Evolutionary conservation across 2,797 vertebrate genomes (phyloP).

Genomic region (Rallus crepitans): DNA sequence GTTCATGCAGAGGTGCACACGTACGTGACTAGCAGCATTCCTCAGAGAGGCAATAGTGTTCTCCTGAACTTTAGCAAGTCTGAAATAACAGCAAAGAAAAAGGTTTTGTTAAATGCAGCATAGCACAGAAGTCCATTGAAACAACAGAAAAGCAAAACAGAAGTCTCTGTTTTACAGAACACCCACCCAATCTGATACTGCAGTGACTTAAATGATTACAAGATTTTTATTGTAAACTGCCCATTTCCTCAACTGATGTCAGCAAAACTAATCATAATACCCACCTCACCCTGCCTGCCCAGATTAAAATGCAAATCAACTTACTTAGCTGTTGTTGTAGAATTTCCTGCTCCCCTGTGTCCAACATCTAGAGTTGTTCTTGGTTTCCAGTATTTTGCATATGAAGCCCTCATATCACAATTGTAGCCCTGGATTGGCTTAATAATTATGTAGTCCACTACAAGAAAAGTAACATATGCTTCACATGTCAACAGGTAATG

Average conservation of each 20-base stretch:
- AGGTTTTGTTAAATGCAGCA: background rate
- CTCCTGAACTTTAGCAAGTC: constrained; percentile 93
- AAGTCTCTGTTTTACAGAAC: background rate
- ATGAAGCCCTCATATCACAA: constrained; percentile 92
- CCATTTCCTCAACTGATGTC: background rate
- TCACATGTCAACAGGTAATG: background rate
- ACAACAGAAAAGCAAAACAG: background rate
- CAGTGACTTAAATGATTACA: background rate
- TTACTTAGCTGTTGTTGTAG: constrained; percentile 90
- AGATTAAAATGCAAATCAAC: constrained; percentile 47
- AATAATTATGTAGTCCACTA: constrained; percentile 96
- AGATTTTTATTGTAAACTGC: background rate
- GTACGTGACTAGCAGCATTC: constrained; percentile 93
- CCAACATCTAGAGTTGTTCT: constrained; percentile 92
- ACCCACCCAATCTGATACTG: background rate
- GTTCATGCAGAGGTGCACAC: constrained; percentile 24
- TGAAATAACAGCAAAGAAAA: constrained; percentile 73
- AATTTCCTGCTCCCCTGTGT: constrained; percentile 94
- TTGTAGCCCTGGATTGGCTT: constrained; percentile 86
- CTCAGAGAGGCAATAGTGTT: constrained; percentile 96
- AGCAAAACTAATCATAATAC: background rate
- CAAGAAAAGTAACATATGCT: constrained; percentile 3
- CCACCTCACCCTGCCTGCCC: background rate
- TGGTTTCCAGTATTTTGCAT: constrained; percentile 93
- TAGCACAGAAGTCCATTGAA: background rate